Conservation (phyloP, 2,797 vertebrate species). For the Carapus acus region DNA sequence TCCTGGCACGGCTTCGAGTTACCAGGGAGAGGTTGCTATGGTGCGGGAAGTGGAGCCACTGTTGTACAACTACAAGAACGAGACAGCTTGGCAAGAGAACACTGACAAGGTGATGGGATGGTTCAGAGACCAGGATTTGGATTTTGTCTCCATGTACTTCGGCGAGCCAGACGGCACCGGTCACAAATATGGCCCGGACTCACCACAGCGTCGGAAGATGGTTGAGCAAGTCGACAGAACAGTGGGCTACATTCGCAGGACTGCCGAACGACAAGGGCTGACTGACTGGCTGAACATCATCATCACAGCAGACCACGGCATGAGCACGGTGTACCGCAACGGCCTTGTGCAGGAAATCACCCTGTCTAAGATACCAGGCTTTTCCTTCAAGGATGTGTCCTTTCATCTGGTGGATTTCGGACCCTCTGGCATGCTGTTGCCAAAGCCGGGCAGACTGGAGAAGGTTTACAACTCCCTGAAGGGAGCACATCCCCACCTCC, state of each 20-base stretch:
- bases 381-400: slow-evolving; percentile 76
- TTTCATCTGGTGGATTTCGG: slow-evolving; percentile 89
- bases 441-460: slow-evolving; percentile 80
- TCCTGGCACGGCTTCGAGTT: slow-evolving; percentile 80
- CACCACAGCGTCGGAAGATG: slow-evolving; percentile 71
- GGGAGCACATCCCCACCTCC: slow-evolving; percentile 76
- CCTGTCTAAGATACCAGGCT: slow-evolving; percentile 66
- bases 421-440: slow-evolving; percentile 79
- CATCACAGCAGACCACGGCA: slow-evolving; percentile 87
- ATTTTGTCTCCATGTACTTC: slow-evolving; percentile 87
- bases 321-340: slow-evolving; percentile 69
- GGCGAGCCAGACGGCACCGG: slow-evolving; percentile 84
- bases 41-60: slow-evolving; percentile 71
- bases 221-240: slow-evolving; percentile 83
- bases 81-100: slow-evolving; percentile 75
- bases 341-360: slow-evolving; percentile 66
- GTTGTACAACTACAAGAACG: slow-evolving; percentile 76
- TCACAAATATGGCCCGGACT: slow-evolving; percentile 82
- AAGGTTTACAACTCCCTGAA: slow-evolving; percentile 77
- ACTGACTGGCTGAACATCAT: slow-evolving; percentile 77
- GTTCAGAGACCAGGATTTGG: slow-evolving; percentile 71
- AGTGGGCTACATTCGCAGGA: slow-evolving; percentile 76
- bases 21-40: slow-evolving; percentile 70
- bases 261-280: slow-evolving; percentile 54
- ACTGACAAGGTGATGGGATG: slow-evolving; percentile 80